phyloP scores from a whole-genome alignment of 2,113 vertebrate genomes.

The Oenanthe melanoleuca region DNA sequence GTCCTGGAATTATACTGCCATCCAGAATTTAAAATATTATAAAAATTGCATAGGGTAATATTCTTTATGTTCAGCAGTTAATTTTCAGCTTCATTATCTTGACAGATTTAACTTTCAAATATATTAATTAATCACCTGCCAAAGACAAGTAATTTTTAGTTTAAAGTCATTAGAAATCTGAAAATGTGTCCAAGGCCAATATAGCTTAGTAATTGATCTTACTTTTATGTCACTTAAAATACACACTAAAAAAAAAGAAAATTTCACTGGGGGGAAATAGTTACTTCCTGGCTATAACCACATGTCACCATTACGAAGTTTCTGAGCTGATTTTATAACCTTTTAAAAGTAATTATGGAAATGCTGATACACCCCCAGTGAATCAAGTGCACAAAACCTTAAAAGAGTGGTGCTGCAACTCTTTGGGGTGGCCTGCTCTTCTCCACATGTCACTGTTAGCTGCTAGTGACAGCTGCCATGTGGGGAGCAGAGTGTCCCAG shows the following conservation, averaged over 20 bases:
- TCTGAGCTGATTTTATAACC: not conserved
- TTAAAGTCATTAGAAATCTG: not conserved
- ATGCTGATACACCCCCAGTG: not conserved
- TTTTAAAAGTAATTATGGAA: not conserved
- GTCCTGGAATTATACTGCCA: not conserved
- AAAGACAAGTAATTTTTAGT: not conserved
- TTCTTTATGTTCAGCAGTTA: not conserved
- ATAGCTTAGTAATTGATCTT: not conserved
- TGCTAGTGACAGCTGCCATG: not conserved
- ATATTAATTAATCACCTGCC: not conserved
- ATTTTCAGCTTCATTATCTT: not conserved
- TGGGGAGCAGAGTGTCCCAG: not conserved
- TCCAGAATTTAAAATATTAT: not conserved
- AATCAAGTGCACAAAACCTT: not conserved
- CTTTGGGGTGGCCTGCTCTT: not conserved
- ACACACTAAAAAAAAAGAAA: not conserved
- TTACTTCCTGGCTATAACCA: not conserved
- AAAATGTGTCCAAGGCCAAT: not conserved
- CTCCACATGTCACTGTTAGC: accelerated
- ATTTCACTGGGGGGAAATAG: not conserved
- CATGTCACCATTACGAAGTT: not conserved
- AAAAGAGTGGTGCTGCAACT: accelerated
- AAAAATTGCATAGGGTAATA: not conserved
- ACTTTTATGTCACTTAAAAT: not conserved
- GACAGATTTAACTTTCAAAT: not conserved